Percentiles rank a stretch among this genome's conserved stretches.
Evolutionary conservation across 2,797 vertebrate genomes (phyloP).

Genomic region (Acanthurus leucopareius): DNA sequence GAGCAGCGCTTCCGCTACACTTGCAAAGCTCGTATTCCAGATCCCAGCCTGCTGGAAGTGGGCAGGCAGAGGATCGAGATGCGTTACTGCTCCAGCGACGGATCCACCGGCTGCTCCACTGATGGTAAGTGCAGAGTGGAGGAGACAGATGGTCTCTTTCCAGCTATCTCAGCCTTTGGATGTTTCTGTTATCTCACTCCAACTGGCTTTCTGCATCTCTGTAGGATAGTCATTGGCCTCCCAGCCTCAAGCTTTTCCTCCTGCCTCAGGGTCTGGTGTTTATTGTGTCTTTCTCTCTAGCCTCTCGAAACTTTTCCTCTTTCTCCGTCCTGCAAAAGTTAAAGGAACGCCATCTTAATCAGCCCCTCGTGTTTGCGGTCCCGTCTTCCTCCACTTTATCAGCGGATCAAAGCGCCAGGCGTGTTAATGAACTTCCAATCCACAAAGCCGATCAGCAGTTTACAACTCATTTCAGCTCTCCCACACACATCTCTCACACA

Average conservation of each 20-base stretch:
- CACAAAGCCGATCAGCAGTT: slow-evolving; percentile 65
- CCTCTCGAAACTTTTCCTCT: slow-evolving; percentile 32
- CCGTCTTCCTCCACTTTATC: slow-evolving; percentile 54
- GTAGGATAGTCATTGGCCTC: slow-evolving; percentile 57
- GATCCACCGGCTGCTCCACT: slow-evolving; percentile 94
- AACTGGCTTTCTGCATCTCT: slow-evolving; percentile 52
- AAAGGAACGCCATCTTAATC: slow-evolving; percentile 28
- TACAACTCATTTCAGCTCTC: slow-evolving; percentile 43
- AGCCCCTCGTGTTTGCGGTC: slow-evolving; percentile 20
- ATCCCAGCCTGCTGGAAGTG: slow-evolving; percentile 92
- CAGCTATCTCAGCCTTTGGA: slow-evolving; percentile 46
- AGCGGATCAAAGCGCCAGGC: slow-evolving; percentile 53
- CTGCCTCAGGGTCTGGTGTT: slow-evolving; percentile 34
- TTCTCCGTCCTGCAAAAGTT: slow-evolving; percentile 37
- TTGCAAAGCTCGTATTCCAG: slow-evolving; percentile 94
- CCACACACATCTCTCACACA: slow-evolving; percentile 1
- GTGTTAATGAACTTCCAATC: slow-evolving; percentile 78
- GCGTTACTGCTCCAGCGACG: slow-evolving; percentile 97
- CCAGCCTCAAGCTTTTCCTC: slow-evolving; percentile 35
- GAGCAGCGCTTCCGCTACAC: slow-evolving; percentile 98
- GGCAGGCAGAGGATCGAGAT: slow-evolving; percentile 97
- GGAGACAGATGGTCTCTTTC: slow-evolving; percentile 55
- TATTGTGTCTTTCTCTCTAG: slow-evolving; percentile 25
- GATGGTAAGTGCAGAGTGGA: slow-evolving; percentile 88
- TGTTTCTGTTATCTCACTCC: slow-evolving; percentile 50